phyloP scores from a whole-genome alignment of 2,113 vertebrate species.

The Pogonocichla stellata region DNA sequence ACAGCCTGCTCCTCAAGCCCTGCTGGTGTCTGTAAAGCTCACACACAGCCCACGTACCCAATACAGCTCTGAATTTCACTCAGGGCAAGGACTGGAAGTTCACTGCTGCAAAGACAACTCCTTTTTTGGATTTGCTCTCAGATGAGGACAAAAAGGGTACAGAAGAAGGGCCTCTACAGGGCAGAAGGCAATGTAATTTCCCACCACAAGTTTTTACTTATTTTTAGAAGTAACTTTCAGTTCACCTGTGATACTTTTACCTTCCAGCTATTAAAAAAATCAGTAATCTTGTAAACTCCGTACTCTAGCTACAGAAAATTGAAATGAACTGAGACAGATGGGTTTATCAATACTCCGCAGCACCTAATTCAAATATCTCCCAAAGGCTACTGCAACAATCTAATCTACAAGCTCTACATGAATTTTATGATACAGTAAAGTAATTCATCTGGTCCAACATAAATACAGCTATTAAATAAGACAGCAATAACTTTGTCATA shows the following conservation, averaged over 20 bases:
- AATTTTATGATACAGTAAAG: not conserved
- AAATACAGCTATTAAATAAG: not conserved
- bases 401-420: not conserved
- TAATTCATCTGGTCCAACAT: not conserved
- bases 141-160: not conserved
- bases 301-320: not conserved
- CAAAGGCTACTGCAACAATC: not conserved
- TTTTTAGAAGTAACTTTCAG: not conserved
- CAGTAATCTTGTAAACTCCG: not conserved
- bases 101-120: conserved; percentile 47
- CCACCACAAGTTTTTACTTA: not conserved
- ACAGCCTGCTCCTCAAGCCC: not conserved
- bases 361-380: not conserved
- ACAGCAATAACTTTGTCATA: not conserved
- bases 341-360: not conserved
- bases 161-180: conserved; percentile 20
- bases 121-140: conserved; percentile 62
- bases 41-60: not conserved
- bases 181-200: not conserved
- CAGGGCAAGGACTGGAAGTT: not conserved
- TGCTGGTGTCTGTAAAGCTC: not conserved
- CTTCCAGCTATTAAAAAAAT: not conserved
- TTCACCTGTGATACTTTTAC: not conserved
- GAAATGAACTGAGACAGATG: not conserved
- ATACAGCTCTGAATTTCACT: not conserved